phyloP scores from a whole-genome alignment of 2,797 vertebrate genomes.

The Pelodytes ibericus region DNA sequence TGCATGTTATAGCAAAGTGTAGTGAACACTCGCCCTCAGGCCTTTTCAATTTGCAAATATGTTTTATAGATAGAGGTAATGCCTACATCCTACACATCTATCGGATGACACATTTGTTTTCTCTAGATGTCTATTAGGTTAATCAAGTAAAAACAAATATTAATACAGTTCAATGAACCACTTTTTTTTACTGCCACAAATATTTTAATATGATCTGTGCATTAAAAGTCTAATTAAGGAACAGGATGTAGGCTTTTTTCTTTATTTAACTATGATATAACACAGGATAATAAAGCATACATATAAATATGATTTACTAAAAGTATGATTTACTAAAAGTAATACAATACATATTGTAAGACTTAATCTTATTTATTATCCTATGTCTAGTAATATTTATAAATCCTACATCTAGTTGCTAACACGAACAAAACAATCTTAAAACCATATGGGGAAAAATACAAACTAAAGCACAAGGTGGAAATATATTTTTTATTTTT shows the following conservation, averaged over 20 bases:
- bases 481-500: neutral
- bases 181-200: neutral
- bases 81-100: slow-evolving; percentile 6
- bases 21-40: slow-evolving; percentile 9
- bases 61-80: slow-evolving; percentile 12
- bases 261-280: no score
- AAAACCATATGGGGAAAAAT: no score
- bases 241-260: neutral
- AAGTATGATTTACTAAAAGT: no score
- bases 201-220: neutral
- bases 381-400: no score
- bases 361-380: no score
- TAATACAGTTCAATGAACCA: neutral
- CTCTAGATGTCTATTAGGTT: neutral
- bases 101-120: slow-evolving; percentile 3
- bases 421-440: no score
- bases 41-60: slow-evolving; percentile 25
- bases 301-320: no score
- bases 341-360: no score
- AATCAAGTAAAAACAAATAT: slow-evolving; percentile 7
- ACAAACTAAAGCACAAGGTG: neutral
- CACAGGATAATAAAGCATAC: no score
- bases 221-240: neutral
- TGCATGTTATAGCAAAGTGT: slow-evolving; percentile 20
- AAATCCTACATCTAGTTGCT: no score